Evolutionary conservation across 2,888 invertebrate species (phyloP), one percentile per base, ranked within the genome.

Genomic region (Lasioglossum marginatum): DNA sequence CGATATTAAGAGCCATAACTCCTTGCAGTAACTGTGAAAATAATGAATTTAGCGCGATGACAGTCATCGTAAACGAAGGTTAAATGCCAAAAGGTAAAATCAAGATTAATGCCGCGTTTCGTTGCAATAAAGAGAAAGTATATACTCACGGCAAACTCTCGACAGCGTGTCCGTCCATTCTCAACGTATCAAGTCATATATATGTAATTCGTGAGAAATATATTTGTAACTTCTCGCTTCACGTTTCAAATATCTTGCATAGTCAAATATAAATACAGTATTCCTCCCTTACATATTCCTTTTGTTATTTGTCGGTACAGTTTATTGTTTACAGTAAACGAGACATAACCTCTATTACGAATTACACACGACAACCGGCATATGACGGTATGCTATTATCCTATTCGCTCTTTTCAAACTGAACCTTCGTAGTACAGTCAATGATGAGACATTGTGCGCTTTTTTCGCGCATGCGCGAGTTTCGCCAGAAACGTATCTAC

Each of bases 1-100:
- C 34, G 95, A 95, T 92, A 95, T 95, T 57, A 95, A 93, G 45
- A 94, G 93, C 95, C 95, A 95, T 48, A 95, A 87, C 48, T 93
- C 94, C 77, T 95, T 95, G 86, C 94, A 95, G 72, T 94, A 95
- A 16, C 95, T 95, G 57, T 70, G 23, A 75, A 63, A 75, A 68
- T 3, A 74, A 63, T 37, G 27, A 79, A 63, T 73, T 16, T 23
- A 52, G 23, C 19, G n/a, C 14, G 43, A 57, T 45, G 23, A 72
- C n/a, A 72, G 0, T 8, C 8, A 68, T 40, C 16, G 43, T 52
- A 60, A 10, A 19, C 16, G 4, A 27, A 52, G n/a, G 37, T 6
- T 57, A 31, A 19, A 68, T 72, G 52, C 27, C 31, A 16, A 60
- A 43, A 40, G 10, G 5, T 63, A 10, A 23, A 66, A 74, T 68